Conservation (phyloP, 2,113 vertebrate species). For the Stigmatopora argus region DNA sequence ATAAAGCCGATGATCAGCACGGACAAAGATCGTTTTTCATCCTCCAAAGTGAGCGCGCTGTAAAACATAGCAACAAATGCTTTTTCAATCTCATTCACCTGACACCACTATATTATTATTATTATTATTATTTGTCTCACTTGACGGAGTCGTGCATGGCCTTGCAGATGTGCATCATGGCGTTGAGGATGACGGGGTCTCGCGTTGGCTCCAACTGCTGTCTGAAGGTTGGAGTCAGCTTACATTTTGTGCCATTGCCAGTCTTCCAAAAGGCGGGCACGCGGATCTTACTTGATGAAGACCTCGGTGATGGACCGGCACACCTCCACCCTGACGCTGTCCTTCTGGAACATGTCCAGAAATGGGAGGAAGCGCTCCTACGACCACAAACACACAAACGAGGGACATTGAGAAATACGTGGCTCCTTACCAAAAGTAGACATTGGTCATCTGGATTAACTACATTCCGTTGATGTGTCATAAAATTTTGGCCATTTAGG, state of each 20-base stretch:
- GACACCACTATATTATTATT: background rate
- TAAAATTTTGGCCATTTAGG: no score
- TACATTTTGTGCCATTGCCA: background rate
- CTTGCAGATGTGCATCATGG: conserved; percentile 93
- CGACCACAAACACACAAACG: background rate
- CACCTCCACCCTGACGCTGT: conserved; percentile 91
- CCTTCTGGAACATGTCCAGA: conserved; percentile 98
- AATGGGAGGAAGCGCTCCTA: conserved; percentile 97
- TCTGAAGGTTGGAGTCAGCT: conserved; percentile 52
- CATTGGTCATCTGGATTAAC: no score
- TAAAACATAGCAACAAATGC: conserved; percentile 6
- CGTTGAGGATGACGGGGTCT: conserved; percentile 95
- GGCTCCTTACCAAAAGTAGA: no score
- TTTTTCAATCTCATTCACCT: background rate
- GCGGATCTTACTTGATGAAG: conserved; percentile 81
- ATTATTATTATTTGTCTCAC: conserved; percentile 65
- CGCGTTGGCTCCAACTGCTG: conserved; percentile 88
- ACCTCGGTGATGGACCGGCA: conserved; percentile 94
- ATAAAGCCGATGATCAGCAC: conserved; percentile 91
- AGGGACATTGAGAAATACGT: no score
- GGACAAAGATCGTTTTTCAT: conserved; percentile 86
- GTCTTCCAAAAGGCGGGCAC: no score
- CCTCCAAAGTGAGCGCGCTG: conserved; percentile 91
- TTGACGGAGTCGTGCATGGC: conserved; percentile 98
- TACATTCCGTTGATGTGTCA: no score